Evolutionary conservation across 2,797 vertebrate species (phyloP), one percentile per base, ranked within the genome.

Genomic region (Zalophus californianus): DNA sequence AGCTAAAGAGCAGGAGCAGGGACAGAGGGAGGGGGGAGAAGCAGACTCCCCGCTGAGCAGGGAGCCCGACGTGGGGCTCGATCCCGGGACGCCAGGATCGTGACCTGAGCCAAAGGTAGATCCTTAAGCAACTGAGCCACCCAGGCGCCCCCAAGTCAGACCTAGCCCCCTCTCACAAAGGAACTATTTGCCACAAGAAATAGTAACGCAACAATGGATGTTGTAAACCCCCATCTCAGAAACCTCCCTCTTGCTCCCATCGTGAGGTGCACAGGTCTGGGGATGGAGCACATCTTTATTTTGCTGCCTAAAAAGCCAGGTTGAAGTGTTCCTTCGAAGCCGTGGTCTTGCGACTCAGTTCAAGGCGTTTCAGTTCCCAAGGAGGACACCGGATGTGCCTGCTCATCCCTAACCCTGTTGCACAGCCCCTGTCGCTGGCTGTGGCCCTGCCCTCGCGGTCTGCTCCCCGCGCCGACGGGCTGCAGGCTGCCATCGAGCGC

Each of bases 221-320:
- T 5, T 14, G 9, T 16, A 29, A 27, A 44, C 5, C 4, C 27
- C 62, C 8, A 3, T 8, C 48, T 66, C 60, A 16, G 66, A 25
- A 52, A 44, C 16, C 20, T 41, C 29, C 5, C 12, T 54, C 9
- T 16, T 1, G 4, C 11, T 29, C 14, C 32, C 13, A 2, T 3
- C 2, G 0, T 0, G 5, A 54, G 60, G 6, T 18, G 20, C 2
- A 3, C 5, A 3, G 32, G 18, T 35, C 62, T 64, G 29, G 0
- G 50, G 18, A 5, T 9, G 13, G 29, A n/a, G 23, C 7, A 6
- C 9, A 0, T 52, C 70, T 27, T n/a, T 54, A 11, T 38, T 48
- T 25, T 20, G 15, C 13, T 27, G 16, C 9, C 52, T n/a, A 5
- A 9, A 29, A 27, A 14, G 9, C 29, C 44, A 12, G 2, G 4